These are phyloP conservation scores for Scleropages formosus DNA, from an alignment of 2,797 vertebrate species.

Conservation along the genomic window DNA sequence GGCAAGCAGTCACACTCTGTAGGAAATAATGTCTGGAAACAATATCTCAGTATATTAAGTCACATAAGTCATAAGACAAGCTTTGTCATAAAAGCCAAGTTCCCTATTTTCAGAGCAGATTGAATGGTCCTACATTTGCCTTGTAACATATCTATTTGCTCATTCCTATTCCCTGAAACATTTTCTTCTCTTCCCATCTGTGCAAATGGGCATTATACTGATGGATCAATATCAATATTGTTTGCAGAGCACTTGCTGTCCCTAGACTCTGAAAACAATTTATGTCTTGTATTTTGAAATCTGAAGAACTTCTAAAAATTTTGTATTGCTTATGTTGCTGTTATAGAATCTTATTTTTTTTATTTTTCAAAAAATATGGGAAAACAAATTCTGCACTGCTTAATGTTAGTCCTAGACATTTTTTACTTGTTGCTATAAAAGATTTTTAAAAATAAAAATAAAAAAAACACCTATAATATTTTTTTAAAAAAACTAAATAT, in stretches of 20 bases:
- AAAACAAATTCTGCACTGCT: too few relatives aligned
- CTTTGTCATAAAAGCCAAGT: slow-evolving; percentile 9
- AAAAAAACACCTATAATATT: too few relatives aligned
- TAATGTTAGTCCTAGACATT: too few relatives aligned
- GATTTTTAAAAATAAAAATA: too few relatives aligned
- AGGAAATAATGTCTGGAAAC: slow-evolving; percentile 15
- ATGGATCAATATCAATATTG: slow-evolving; percentile 7
- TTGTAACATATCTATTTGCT: not conserved
- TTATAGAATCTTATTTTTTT: not conserved
- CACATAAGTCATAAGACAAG: slow-evolving; percentile 9
- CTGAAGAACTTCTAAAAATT: not conserved
- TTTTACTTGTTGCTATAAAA: too few relatives aligned
- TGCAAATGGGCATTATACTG: not conserved
- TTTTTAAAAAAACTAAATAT: too few relatives aligned
- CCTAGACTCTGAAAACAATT: too few relatives aligned
- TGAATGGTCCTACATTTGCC: not conserved
- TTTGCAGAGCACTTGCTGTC: not conserved
- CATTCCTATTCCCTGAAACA: slow-evolving; percentile 1
- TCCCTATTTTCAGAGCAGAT: not conserved
- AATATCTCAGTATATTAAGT: not conserved
- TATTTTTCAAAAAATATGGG: too few relatives aligned
- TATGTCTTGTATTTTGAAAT: too few relatives aligned
- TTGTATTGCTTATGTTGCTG: not conserved
- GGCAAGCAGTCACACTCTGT: slow-evolving; percentile 20
- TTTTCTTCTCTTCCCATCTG: not conserved